These are phyloP conservation scores for Pelvicachromis taeniatus DNA, from an alignment of 2,113 vertebrate genomes.

Conservation along the genomic window DNA sequence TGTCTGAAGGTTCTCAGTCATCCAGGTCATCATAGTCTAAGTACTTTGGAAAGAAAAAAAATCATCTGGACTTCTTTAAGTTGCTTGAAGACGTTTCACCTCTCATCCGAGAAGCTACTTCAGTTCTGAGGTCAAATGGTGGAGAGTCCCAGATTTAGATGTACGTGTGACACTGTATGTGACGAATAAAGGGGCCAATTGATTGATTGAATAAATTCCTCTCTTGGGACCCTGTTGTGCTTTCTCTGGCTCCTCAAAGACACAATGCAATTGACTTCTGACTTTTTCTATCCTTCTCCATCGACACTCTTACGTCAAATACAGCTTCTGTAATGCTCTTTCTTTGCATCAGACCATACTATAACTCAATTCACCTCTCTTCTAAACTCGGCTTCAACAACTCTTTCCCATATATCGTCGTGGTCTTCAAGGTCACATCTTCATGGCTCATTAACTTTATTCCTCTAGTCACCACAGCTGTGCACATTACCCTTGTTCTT, in stretches of 20 bases:
- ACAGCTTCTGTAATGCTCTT: background rate
- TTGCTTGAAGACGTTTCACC: no score
- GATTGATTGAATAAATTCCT: no score
- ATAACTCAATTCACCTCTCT: background rate
- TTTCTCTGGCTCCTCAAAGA: background rate
- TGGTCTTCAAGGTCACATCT: background rate
- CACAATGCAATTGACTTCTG: background rate
- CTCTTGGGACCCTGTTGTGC: background rate
- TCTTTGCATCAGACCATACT: background rate
- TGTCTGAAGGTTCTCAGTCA: no score
- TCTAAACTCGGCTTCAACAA: background rate
- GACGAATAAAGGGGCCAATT: no score
- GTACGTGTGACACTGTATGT: no score
- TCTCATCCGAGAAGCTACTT: no score
- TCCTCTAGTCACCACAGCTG: background rate
- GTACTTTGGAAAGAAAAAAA: no score
- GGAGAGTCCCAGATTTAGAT: no score
- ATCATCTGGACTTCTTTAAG: no score
- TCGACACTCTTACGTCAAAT: background rate
- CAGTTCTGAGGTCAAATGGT: no score
- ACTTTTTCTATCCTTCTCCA: background rate
- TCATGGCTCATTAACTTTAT: background rate
- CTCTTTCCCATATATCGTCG: background rate
- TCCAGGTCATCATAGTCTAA: no score
- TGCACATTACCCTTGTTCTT: background rate